Base-by-base conservation (phyloP, 2,797 vertebrate species). In the Clarias pachynema region DNA sequence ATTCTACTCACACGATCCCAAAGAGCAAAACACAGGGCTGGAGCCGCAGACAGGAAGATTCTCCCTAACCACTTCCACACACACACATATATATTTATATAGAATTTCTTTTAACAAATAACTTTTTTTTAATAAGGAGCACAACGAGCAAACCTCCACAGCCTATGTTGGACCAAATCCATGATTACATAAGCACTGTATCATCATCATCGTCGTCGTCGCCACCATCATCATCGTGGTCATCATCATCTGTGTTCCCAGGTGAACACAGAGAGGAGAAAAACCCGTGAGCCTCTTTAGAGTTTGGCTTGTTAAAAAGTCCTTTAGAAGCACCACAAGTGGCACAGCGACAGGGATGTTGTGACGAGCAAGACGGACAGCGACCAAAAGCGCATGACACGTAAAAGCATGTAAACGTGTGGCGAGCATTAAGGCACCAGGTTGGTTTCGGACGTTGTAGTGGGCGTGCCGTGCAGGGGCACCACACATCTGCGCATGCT, bases 351-450 rank as follows among this genome's bases (percentile, higher is more conserved):
- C 79, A 81, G 83, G n/a, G 62, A 78, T 44, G 77, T 75, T 59
- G 62, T 82, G 83, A 82, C 53, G 94, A 94, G 93, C 29, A 20
- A 79, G 94, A 93, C 92, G 84, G 93, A 94, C 92, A 93, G 93
- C 89, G 90, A 92, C 93, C 92, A 89, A 94, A 93, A 93, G 91
- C 70, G 91, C 93, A 92, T 92, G 90, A 94, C 93, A 93, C 91
- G 92, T 93, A 94, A 92, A 63, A 92, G 94, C 94, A 95, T 95
- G 95, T 95, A 95, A 95, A 95, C 94, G 94, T 95, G 95, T 93
- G 93, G 93, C 93, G 92, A 94, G 87, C 92, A 94, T 94, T 96
- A 96, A 96, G 95, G 95, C 95, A 96, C 92, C 95, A 93, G 92
- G 94, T 95, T 93, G 91, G 94, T 89, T 84, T 92, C 93, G 93